These are phyloP conservation scores for Heliconius himera DNA, from an alignment of 1,140 invertebrate genomes.

Conservation along the genomic window DNA sequence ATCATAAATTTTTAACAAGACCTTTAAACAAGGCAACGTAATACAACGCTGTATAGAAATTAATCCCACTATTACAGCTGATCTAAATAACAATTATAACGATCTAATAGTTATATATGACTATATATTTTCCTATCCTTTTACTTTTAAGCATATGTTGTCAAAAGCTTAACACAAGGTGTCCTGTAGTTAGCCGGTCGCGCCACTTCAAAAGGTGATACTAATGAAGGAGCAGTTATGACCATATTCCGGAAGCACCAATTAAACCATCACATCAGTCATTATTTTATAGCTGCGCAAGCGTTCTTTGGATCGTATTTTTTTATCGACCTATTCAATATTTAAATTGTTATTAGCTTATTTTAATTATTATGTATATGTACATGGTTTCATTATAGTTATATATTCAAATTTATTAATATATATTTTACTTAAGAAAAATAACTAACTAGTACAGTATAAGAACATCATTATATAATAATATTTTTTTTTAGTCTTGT, in stretches of 20 bases:
- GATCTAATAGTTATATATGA: slow-evolving; percentile 30
- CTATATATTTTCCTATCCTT: slow-evolving; percentile 5
- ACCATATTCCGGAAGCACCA: slow-evolving; percentile 55
- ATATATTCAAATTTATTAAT: not conserved
- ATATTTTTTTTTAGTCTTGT: too few relatives aligned
- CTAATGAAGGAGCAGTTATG: slow-evolving; percentile 51
- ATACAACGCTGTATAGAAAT: slow-evolving; percentile 2
- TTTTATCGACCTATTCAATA: slow-evolving; percentile 5
- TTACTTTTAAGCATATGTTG: slow-evolving; percentile 24
- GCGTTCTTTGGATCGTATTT: slow-evolving; percentile 28
- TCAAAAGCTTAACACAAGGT: slow-evolving; percentile 43
- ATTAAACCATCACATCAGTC: slow-evolving; percentile 72
- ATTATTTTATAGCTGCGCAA: slow-evolving; percentile 62
- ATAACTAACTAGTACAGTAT: too few relatives aligned
- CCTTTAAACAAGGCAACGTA: not conserved
- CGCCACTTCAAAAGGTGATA: slow-evolving; percentile 51
- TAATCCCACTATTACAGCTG: slow-evolving; percentile 17
- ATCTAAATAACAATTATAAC: slow-evolving; percentile 17
- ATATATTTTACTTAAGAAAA: too few relatives aligned
- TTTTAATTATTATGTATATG: not conserved
- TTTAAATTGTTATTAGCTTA: slow-evolving; percentile 5
- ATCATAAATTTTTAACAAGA: not conserved
- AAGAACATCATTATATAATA: too few relatives aligned
- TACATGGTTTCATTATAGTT: not conserved
- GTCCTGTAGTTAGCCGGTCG: slow-evolving; percentile 49